These are phyloP conservation scores for Phacellophora camtschatica DNA, from an alignment of 30 jellyfish, hydroid and myxozoan species.

Conservation along the genomic window DNA sequence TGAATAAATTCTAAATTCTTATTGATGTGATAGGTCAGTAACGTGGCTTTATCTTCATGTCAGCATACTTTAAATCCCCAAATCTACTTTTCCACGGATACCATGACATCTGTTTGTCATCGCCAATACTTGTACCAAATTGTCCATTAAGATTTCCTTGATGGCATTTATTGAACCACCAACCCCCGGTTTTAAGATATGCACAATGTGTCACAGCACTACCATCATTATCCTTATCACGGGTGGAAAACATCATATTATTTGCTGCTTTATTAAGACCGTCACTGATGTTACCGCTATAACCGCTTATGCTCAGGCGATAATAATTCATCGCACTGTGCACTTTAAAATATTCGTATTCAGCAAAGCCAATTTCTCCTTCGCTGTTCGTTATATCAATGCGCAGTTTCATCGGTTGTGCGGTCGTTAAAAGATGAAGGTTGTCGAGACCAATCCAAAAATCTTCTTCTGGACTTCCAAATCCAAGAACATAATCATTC, in stretches of 20 bases:
- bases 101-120: constrained; percentile 5
- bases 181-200: constrained; percentile 1
- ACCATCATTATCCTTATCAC: constrained; percentile 22
- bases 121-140: background rate
- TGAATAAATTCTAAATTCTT: too few species aligned
- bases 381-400: background rate
- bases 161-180: constrained; percentile 25
- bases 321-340: background rate
- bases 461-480: background rate
- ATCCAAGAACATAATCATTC: background rate
- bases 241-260: background rate
- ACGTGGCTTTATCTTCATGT: constrained; percentile 15
- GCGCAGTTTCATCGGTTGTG: background rate
- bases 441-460: constrained; percentile 18
- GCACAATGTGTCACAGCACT: background rate
- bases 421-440: background rate
- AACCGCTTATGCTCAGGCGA: constrained; percentile 3
- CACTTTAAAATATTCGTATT: background rate
- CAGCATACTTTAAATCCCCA: background rate
- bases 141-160: background rate
- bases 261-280: background rate
- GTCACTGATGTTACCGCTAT: constrained; percentile 1
- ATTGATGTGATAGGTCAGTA: too few species aligned
- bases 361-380: background rate
- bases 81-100: background rate